Evolutionary conservation across 2,797 vertebrate species (phyloP), one percentile per base, ranked within the genome.

Genomic region (Ceyx erithaca): DNA sequence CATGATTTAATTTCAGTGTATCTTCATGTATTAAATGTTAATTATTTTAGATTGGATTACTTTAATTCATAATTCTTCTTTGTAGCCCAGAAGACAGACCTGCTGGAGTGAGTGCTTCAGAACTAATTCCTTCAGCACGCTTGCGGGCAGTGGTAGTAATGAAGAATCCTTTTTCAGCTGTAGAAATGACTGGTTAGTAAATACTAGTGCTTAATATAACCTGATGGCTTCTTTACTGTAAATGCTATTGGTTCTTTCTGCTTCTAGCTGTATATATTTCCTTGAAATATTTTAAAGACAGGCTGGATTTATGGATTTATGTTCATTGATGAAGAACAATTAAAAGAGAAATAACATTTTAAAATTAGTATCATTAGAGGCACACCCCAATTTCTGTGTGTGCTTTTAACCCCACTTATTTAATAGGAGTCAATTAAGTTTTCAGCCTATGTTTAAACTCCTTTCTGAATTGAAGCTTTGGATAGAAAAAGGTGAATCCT

Each of bases 161-260:
- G 97, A 92, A 87, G 97, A 97, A 80, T 93, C 96, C 46, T 93
- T 93, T 96, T 87, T 77, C 62, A 95, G 78, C 78, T 89, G 78
- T 87, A 97, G 93, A 91, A 92, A 87, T 93, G 95, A 96, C 75
- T 94, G 97, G 98, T 98, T 96, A 97, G 97, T 98, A 90, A 93
- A 77, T 92, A 76, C 19, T 63, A 51, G 26, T 90, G 61, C 35
- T 95, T 89, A 26, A 17, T 23, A 52, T 26, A 61, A 58, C 72
- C n/a, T 43, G 28, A 13, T 43, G 17, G 40, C 12, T 77, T 84
- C 25, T 49, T 25, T 48, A 11, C 45, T 80, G 49, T 63, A 31
- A 45, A 43, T 80, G 30, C 35, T 67, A 7, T 52, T 52, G 52
- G 15, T 73, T 91, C 19, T 21, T 82, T 52, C 54, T 78, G 33